Evolutionary conservation across 2,888 invertebrate genomes (phyloP).

Genomic region (Auanema freiburgensis): DNA sequence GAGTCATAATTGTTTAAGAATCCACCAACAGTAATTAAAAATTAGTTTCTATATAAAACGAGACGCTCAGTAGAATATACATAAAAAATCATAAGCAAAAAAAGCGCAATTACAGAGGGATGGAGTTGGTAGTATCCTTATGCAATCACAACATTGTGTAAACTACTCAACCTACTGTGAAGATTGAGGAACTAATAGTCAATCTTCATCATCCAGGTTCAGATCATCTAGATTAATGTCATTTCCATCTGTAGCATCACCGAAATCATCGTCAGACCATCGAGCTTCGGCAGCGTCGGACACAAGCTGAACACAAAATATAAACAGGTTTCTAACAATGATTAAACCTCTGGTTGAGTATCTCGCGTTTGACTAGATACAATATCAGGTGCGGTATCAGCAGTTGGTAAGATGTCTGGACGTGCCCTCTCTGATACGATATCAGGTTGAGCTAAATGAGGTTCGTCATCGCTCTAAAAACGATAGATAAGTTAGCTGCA

Average conservation of each 20-base stretch:
- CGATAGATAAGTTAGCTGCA: too few species aligned
- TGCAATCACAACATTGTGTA: neutral
- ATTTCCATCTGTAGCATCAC: slow-evolving; percentile 43
- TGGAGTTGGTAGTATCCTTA: too few species aligned
- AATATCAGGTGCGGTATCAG: slow-evolving; percentile 17
- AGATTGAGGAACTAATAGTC: slow-evolving; percentile 50
- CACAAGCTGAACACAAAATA: slow-evolving; percentile 19
- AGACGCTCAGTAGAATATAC: too few species aligned
- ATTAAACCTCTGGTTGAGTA: neutral
- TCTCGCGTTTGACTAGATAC: slow-evolving; percentile 4
- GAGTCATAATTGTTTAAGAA: too few species aligned
- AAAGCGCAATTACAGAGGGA: too few species aligned
- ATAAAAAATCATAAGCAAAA: too few species aligned
- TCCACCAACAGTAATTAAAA: too few species aligned
- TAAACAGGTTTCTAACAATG: too few species aligned
- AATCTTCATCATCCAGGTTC: slow-evolving; percentile 58
- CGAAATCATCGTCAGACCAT: slow-evolving; percentile 54
- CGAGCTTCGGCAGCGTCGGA: slow-evolving; percentile 32
- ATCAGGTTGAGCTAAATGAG: slow-evolving; percentile 13
- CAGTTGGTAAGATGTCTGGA: slow-evolving; percentile 17
- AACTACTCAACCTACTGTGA: slow-evolving; percentile 15
- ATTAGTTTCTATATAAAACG: too few species aligned
- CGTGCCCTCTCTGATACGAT: slow-evolving; percentile 14
- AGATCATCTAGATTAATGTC: slow-evolving; percentile 57
- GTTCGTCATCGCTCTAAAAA: slow-evolving; percentile 9